Evolutionary conservation across 2,888 invertebrate genomes (phyloP), one percentile per base, ranked within the genome.

Genomic region (Brachycybe producta): DNA sequence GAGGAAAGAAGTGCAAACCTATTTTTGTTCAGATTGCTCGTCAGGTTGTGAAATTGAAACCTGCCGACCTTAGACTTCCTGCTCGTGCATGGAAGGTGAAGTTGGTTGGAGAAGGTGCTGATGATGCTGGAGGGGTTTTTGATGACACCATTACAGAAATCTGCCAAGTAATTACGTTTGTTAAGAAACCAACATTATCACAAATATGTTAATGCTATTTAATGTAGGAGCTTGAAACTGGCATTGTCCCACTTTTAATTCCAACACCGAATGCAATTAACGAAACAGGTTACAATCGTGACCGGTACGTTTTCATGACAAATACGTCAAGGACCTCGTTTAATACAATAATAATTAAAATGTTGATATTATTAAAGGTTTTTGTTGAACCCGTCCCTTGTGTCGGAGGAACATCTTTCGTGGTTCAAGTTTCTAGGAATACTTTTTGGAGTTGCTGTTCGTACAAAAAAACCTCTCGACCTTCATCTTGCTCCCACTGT

Each of bases 111-210:
- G 79, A 78, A 64, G 78, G 78, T 1, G 78, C 78, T 0, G 78
- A 79, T 61, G 79, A 79, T 64, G 78, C 78, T 2, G 79, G 78
- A 0, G 79, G 79, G 3, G 79, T 78, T 21, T 79, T 78, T 65
- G 78, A 79, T 63, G 79, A 79, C 59, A 79, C 77, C 2, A 77
- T 79, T 38, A 78, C 78, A 1, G 77, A 78, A 64, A 77, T 78
- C 75, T 78, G 78, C 59, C 59, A 62, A 61, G 65, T 64, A 49
- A 40, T 40, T 36, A 13, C 8, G 34, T 17, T 15, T 7, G 7
- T 38, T 28, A 7, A 51, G 50, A 7, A 32, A 11, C 13, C 13
- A 32, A 8, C 13, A 32, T 32, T 32, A 32, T 8, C 13, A 13
- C 32, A 32, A 21, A 8, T 15, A n/a, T n/a, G n/a, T n/a, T n/a